Percentiles rank a stretch among this genome's conserved stretches.
Conservation (phyloP, 1,140 invertebrate genomes). For the Aporrectodea caliginosa region DNA sequence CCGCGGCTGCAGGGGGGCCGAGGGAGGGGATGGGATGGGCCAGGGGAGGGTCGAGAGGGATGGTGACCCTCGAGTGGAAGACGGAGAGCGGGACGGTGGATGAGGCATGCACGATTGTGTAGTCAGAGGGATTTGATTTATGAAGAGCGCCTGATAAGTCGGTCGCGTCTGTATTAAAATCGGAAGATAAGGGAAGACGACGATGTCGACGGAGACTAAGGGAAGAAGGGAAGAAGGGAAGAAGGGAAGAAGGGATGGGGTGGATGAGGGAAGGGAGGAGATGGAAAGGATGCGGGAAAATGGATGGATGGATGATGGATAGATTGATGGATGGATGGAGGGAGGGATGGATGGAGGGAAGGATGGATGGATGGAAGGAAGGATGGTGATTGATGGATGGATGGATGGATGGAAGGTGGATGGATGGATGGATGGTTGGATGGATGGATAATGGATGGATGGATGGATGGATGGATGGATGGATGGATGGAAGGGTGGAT, state of each 20-base stretch:
- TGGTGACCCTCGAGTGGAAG: background rate
- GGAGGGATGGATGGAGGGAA: slow-evolving; percentile 8
- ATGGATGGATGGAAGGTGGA: no score
- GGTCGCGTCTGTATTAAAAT: background rate
- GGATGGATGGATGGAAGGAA: no score
- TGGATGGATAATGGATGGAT: no score
- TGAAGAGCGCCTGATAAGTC: background rate
- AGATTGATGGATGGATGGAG: slow-evolving; percentile 14
- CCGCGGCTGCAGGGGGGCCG: no score
- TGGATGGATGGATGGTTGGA: no score
- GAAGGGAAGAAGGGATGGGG: slow-evolving; percentile 19
- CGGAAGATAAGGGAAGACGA: no score
- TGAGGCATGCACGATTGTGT: background rate
- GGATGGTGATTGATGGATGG: no score
- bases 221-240: slow-evolving; percentile 13
- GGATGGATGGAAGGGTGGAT: no score
- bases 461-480: no score
- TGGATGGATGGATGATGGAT: background rate
- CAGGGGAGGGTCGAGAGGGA: slow-evolving; percentile 14
- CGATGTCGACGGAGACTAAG: background rate
- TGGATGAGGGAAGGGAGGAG: slow-evolving; percentile 25
- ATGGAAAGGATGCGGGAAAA: slow-evolving; percentile 3
- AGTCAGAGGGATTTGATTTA: background rate
- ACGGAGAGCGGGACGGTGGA: background rate
- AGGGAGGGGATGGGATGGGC: background rate